These are phyloP conservation scores for Prosopocoilus inquinatus DNA, from an alignment of 2,888 invertebrate species.

Conservation along the genomic window DNA sequence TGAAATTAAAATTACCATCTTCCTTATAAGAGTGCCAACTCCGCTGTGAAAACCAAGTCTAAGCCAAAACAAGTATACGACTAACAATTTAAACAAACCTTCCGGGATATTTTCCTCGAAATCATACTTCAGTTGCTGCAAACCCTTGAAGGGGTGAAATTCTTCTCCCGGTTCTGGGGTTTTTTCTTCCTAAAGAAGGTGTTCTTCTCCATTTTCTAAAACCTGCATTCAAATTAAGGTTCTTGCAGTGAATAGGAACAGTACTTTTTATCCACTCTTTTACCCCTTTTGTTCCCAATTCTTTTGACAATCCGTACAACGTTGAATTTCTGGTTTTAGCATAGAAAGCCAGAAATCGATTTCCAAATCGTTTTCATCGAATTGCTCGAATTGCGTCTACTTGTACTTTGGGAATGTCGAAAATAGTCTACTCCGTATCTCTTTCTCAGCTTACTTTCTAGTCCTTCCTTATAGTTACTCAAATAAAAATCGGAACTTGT, in stretches of 20 bases:
- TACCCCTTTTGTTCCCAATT: no score
- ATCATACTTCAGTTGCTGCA: constrained; percentile 92
- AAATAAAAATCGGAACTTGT: no score
- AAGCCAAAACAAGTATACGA: constrained; percentile 26
- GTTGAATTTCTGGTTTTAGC: no score
- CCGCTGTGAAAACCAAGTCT: constrained; percentile 47
- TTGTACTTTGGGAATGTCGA: no score
- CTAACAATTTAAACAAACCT: constrained; percentile 45
- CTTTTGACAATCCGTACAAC: no score
- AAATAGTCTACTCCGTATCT: no score
- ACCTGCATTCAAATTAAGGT: not conserved
- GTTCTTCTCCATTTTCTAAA: constrained; percentile 84
- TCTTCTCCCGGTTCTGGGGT: constrained; percentile 67
- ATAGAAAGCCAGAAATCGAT: no score
- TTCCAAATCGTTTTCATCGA: no score
- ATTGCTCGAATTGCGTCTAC: no score
- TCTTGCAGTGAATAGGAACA: no score
- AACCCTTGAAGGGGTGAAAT: constrained; percentile 81
- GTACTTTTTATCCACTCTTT: constrained; percentile 78
- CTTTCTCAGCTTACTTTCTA: no score
- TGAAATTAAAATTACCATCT: constrained; percentile 95
- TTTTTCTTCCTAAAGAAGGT: constrained; percentile 88
- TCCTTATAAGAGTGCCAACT: constrained; percentile 90
- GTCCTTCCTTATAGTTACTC: no score
- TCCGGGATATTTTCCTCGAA: constrained; percentile 81